These are phyloP conservation scores for Melikaiella ostensackeni DNA, from an alignment of 2,888 invertebrate genomes.

Conservation along the genomic window DNA sequence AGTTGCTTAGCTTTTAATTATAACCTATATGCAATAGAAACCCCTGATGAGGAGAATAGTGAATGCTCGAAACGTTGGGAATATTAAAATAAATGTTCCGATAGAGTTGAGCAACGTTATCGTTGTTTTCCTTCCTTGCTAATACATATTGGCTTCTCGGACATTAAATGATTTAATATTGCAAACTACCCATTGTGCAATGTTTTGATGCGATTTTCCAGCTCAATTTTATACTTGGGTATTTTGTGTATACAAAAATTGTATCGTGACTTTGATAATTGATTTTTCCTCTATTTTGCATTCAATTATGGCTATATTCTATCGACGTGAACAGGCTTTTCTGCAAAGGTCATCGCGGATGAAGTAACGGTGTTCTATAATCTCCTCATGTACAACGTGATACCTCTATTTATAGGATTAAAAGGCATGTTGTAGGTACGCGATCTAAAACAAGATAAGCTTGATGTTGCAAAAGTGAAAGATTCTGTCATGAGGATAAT, in stretches of 20 bases:
- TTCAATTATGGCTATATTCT: not conserved
- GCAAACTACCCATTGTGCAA: too few relatives aligned
- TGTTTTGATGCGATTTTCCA: too few relatives aligned
- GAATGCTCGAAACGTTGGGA: too few relatives aligned
- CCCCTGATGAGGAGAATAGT: too few relatives aligned
- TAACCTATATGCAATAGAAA: too few relatives aligned
- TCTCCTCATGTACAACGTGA: conserved; percentile 14
- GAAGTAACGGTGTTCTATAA: conserved; percentile 21
- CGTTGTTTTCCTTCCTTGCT: too few relatives aligned
- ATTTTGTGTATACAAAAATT: not conserved
- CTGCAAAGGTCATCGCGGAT: conserved; percentile 16
- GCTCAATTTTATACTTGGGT: too few relatives aligned
- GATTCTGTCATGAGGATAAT: not conserved
- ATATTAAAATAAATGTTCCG: too few relatives aligned
- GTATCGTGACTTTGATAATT: not conserved
- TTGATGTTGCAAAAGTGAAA: conserved; percentile 5
- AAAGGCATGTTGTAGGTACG: conserved; percentile 15
- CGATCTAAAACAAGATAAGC: conserved; percentile 20
- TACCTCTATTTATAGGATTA: conserved; percentile 33
- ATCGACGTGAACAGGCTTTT: conserved; percentile 16
- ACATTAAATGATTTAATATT: too few relatives aligned
- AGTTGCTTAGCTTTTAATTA: too few relatives aligned
- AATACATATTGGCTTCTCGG: too few relatives aligned
- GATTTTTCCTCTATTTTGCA: not conserved
- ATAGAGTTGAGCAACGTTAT: too few relatives aligned